Percentiles rank a stretch among this genome's conserved stretches.
phyloP scores from a whole-genome alignment of 2,888 invertebrate genomes.

The Nephrotoma guestfalica region DNA sequence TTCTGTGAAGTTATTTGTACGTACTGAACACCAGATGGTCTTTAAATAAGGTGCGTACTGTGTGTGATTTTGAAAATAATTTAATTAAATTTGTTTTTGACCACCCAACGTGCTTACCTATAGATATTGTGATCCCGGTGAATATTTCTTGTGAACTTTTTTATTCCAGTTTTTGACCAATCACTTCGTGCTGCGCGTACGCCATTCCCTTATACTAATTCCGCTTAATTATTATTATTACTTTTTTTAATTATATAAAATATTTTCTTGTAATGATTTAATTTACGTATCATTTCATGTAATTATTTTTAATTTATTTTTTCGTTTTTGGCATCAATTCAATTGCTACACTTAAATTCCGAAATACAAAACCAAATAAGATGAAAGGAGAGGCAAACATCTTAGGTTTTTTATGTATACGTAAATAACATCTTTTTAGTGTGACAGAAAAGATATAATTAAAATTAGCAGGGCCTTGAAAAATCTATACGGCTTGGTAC shows the following conservation, averaged over 20 bases:
- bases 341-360: not conserved
- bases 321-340: not conserved
- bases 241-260: not conserved
- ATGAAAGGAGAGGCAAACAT: not conserved
- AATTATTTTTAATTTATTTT: not conserved
- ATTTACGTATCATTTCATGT: not conserved
- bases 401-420: not conserved
- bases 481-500: not conserved
- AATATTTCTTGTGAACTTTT: not conserved
- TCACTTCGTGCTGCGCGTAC: not conserved
- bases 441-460: not conserved
- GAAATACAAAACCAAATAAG: not conserved
- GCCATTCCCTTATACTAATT: not conserved
- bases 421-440: not conserved
- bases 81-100: not conserved
- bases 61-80: not conserved
- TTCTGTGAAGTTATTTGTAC: not conserved
- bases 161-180: not conserved
- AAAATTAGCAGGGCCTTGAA: not conserved
- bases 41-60: not conserved
- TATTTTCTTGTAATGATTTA: not conserved
- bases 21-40: not conserved
- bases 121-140: not conserved
- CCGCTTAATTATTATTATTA: not conserved
- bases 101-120: not conserved